These are phyloP conservation scores for Melikaiella ostensackeni DNA, from an alignment of 2,888 invertebrate species.

Conservation along the genomic window DNA sequence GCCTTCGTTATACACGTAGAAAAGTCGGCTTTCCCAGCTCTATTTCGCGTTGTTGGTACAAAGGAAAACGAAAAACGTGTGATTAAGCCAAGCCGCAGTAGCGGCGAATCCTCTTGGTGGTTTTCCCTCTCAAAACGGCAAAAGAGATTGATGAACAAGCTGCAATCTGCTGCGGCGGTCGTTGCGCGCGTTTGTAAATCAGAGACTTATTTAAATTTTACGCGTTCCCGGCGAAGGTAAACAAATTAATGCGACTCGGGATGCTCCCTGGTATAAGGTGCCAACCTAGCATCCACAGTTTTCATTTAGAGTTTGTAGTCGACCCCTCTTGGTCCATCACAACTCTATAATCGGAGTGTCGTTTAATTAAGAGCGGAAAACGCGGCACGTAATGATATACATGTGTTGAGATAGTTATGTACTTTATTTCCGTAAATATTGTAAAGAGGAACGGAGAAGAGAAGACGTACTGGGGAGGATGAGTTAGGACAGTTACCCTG, in stretches of 20 bases:
- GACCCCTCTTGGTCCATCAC: constrained; percentile 2
- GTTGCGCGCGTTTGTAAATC: constrained; percentile 35
- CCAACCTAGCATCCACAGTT: constrained; percentile 17
- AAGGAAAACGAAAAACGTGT: constrained; percentile 6
- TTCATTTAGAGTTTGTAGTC: constrained; percentile 22
- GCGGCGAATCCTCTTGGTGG: background rate
- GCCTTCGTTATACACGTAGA: background rate
- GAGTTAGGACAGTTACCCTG: background rate
- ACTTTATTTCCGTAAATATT: background rate
- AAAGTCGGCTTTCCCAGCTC: background rate
- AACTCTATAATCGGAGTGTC: constrained; percentile 41
- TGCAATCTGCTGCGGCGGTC: constrained; percentile 37
- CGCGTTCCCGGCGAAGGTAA: constrained; percentile 32
- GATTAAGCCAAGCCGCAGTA: constrained; percentile 15
- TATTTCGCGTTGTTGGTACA: constrained; percentile 9
- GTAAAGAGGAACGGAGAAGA: background rate
- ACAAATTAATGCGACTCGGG: constrained; percentile 28
- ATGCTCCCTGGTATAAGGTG: constrained; percentile 6
- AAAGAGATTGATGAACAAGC: constrained; percentile 40
- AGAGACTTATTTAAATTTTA: constrained; percentile 38
- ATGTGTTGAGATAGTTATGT: background rate
- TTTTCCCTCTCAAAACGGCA: constrained; percentile 2
- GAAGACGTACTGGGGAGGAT: background rate
- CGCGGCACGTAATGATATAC: constrained; percentile 58
- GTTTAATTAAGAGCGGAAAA: constrained; percentile 61